phyloP scores from a whole-genome alignment of 1,140 invertebrate genomes.

The Harpegnathos saltator region DNA sequence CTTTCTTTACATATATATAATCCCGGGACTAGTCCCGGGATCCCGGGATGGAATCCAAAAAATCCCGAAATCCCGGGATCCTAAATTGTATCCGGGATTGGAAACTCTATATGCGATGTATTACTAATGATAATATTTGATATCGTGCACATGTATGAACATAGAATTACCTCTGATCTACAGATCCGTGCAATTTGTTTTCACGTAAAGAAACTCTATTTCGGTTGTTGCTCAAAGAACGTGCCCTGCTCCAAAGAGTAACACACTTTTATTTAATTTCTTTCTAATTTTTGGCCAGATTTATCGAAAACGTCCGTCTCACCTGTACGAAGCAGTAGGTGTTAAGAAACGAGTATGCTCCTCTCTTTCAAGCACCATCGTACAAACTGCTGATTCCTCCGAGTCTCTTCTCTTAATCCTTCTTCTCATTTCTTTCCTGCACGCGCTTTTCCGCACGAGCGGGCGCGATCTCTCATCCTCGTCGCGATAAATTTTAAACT shows the following conservation, averaged over 20 bases:
- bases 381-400: no score
- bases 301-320: neutral
- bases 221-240: constrained; percentile 3
- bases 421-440: neutral
- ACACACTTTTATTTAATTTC: neutral
- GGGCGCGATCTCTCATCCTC: neutral
- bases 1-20: no score
- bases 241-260: constrained; percentile 17
- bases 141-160: neutral
- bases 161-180: constrained; percentile 9
- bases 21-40: no score
- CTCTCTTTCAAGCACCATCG: neutral
- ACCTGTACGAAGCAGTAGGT: neutral
- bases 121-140: no score
- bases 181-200: neutral
- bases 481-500: constrained; percentile 45
- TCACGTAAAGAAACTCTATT: neutral
- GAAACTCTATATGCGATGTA: no score
- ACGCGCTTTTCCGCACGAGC: neutral
- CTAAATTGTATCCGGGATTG: no score
- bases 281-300: no score
- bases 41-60: no score
- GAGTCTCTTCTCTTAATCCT: no score
- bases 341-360: neutral
- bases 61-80: no score